Evolutionary conservation across 2,797 vertebrate genomes (phyloP), one percentile per base, ranked within the genome.

Genomic region (Sorex maritimensis): DNA sequence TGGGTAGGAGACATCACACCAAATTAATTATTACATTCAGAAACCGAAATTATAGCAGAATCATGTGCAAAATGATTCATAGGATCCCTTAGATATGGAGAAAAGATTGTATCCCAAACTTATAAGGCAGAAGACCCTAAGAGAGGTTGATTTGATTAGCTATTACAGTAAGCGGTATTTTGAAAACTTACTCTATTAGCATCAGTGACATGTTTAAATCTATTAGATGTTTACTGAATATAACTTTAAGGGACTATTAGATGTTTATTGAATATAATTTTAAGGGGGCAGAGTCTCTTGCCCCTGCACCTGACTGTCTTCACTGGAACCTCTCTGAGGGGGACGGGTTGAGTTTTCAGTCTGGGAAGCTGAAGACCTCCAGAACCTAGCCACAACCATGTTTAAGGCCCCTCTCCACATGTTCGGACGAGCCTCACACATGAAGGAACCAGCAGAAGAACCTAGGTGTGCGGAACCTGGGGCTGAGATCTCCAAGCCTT

Each of bases 191-290:
- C 65, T 74, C 34, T 82, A 61, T 86, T 71, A 63, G 8, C 79
- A 86, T 85, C 71, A 90, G 44, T 68, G 15, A 55, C 74, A 65
- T 63, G 71, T 10, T 13, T 67, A 13, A 30, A 68, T 38, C 21
- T 79, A 75, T 85, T 61, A 87, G 89, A 81, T 79, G 44, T 82
- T 80, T 88, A 85, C 55, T 75, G 34, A 89, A 21, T 21, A 55
- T 63, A 80, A 69, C 86, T 86, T 93, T 96, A 93, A 92, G 24
- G 14, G 14, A 71, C 41, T 13, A 34, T 34, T 34, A 34, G 34
- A 34, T 34, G 34, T 34, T 34, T 34, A 34, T 34, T 34, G 34
- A 34, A 34, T 34, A 34, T 34, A 34, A 34, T 34, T 34, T 34
- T 34, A 34, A 34, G 34, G 34, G 34, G 34, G 34, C 34, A 34